Evolutionary conservation across 2,888 invertebrate genomes (phyloP), one percentile per base, ranked within the genome.

Genomic region (Ligdia adustata): DNA sequence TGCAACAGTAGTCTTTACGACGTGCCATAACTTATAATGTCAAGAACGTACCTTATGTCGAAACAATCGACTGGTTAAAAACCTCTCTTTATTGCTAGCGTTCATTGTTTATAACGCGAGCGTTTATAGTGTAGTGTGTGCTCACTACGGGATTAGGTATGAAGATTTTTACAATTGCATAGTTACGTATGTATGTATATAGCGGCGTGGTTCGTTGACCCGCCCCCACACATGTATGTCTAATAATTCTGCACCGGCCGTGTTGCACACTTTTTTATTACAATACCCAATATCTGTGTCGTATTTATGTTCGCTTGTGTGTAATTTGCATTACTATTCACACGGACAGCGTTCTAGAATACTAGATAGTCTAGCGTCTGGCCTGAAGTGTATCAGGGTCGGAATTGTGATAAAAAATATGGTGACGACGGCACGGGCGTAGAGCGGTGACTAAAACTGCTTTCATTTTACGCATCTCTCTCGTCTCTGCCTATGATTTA

Each of bases 21-120:
- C 67, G 60, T 58, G 64, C 57, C 49, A 52, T 62, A 60, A 62
- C 60, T 66, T 66, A 52, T 59, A 69, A 69, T 69, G 68, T 68
- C 65, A 72, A 69, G 62, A 58, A 61, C 60, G 53, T 63, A 64
- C n/a, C 53, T 41, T 42, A 49, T 59, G 60, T 55, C 65, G 61
- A 64, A 72, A 77, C 75, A 75, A 77, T 73, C 62, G 64, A 53
- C 48, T 65, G 62, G 64, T 68, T 70, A 67, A 67, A 72, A 62
- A 60, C 62, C 52, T 55, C 62, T 64, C 68, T 72, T 72, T 62
- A 66, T 69, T 69, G 62, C 70, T 69, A 68, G 61, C 69, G 59
- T 57, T 64, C 64, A 69, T 74, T 74, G 74, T 75, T 69, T 65
- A 61, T 42, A 48, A 33, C 16, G 61, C 64, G 63, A 57, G 62